A percentile compares a stretch with the other conserved stretches of the same genome.
Conservation (phyloP, 2,888 invertebrate species). For the Tethea ocularis region DNA sequence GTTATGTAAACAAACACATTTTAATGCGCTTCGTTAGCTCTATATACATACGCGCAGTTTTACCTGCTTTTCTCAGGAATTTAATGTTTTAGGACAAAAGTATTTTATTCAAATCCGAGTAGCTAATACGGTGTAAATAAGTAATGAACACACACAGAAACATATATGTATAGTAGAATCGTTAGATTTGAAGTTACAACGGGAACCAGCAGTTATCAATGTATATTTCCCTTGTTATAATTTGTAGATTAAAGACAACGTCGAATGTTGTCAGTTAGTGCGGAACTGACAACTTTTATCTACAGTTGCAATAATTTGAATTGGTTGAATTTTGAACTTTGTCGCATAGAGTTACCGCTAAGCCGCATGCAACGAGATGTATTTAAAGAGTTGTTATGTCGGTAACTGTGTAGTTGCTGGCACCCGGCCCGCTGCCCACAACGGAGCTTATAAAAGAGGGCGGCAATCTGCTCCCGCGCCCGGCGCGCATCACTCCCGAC, state of each 20-base stretch:
- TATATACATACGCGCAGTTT: too few relatives aligned
- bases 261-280: slow-evolving; percentile 45
- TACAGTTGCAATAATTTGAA: slow-evolving; percentile 18
- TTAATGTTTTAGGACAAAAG: too few relatives aligned
- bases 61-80: too few relatives aligned
- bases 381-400: slow-evolving; percentile 1
- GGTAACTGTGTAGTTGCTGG: slow-evolving; percentile 47
- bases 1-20: neutral
- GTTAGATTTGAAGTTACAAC: neutral
- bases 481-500: slow-evolving; percentile 75
- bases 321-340: slow-evolving; percentile 34
- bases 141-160: neutral
- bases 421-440: slow-evolving; percentile 68
- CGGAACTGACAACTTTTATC: slow-evolving; percentile 35
- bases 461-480: slow-evolving; percentile 71
- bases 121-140: too few relatives aligned
- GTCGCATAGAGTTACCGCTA: slow-evolving; percentile 30
- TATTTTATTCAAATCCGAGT: too few relatives aligned
- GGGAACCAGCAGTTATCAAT: slow-evolving; percentile 35
- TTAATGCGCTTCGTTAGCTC: neutral
- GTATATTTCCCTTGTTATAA: slow-evolving; percentile 52
- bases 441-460: slow-evolving; percentile 81
- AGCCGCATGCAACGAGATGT: neutral
- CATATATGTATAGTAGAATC: too few relatives aligned
- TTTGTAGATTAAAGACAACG: slow-evolving; percentile 60